Conservation (phyloP, 1,140 invertebrate genomes). For the Teleopsis dalmanni region DNA sequence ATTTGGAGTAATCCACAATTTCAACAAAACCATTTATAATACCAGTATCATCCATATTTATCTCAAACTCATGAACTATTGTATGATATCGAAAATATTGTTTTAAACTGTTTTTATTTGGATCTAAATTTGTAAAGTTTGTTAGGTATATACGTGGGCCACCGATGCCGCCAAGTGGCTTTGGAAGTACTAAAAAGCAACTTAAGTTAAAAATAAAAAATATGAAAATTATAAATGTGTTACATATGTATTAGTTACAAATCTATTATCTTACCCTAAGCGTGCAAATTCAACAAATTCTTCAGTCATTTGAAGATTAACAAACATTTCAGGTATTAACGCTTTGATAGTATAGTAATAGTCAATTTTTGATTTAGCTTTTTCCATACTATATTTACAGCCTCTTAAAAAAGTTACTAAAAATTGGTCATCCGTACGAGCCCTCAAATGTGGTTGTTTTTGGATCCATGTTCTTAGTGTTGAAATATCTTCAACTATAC, state of each 20-base stretch:
- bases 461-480: slow-evolving; percentile 52
- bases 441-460: slow-evolving; percentile 51
- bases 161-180: slow-evolving; percentile 29
- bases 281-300: background rate
- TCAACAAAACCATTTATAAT: slow-evolving; percentile 32
- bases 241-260: background rate
- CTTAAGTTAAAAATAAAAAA: background rate
- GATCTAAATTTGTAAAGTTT: slow-evolving; percentile 38
- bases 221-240: background rate
- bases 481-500: slow-evolving; percentile 44
- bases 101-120: slow-evolving; percentile 27
- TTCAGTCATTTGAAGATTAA: slow-evolving; percentile 13
- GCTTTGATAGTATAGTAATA: slow-evolving; percentile 51
- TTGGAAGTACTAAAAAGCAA: slow-evolving; percentile 19
- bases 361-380: slow-evolving; percentile 54
- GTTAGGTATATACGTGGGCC: slow-evolving; percentile 45
- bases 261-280: background rate
- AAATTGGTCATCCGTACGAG: slow-evolving; percentile 49
- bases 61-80: slow-evolving; percentile 31
- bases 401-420: slow-evolving; percentile 53
- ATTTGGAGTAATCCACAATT: slow-evolving; percentile 41
- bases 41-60: slow-evolving; percentile 30
- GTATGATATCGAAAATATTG: slow-evolving; percentile 29
- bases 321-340: slow-evolving; percentile 48
- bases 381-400: slow-evolving; percentile 57